Base-by-base conservation (phyloP, 2,888 invertebrate genomes). In the Drosophila trichaetosa region DNA sequence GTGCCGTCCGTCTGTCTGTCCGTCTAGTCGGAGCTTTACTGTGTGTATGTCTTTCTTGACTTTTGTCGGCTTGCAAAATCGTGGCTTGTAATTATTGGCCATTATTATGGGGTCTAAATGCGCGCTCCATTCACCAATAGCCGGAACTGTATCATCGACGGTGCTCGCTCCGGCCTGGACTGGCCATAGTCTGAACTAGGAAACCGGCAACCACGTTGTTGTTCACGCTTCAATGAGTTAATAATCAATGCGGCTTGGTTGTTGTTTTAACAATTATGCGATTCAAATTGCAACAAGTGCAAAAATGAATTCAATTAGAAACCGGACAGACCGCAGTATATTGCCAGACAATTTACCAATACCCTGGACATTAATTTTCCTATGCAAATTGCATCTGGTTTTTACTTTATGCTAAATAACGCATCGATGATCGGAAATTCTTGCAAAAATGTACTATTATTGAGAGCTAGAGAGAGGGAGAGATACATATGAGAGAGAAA, bases 51-150 rank as follows among this genome's bases (percentile, higher is more conserved):
- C 13, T 56, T 54, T 69, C 46, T 74, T 58, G 58, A 63, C 77
- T 77, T 70, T 77, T 77, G 71, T 77, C 80, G 70, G 76, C 76
- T 83, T 79, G 82, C 87, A 73, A 89, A 87, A 89, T 89, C 87
- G 85, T 85, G 88, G 85, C 85, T 76, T 78, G 90, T 85, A 86
- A 86, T 86, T 86, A 86, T 86, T 86, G 79, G 82, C 90, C 80
- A 85, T 85, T 87, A 85, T 84, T 87, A 89, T 82, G 79, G 80
- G 75, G 70, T 72, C 83, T 76, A 70, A 77, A 70, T 64, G 76
- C 62, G 68, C 48, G 40, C 66, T 53, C 79, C 83, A 71, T 83
- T 84, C 88, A 88, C 84, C 79, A 73, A 70, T 61, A 81, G 78
- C 89, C 89, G 85, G 88, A 86, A 86, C 85, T 86, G 66, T 67